Conservation (phyloP, 2,113 vertebrate genomes). For the Columbina picui region DNA sequence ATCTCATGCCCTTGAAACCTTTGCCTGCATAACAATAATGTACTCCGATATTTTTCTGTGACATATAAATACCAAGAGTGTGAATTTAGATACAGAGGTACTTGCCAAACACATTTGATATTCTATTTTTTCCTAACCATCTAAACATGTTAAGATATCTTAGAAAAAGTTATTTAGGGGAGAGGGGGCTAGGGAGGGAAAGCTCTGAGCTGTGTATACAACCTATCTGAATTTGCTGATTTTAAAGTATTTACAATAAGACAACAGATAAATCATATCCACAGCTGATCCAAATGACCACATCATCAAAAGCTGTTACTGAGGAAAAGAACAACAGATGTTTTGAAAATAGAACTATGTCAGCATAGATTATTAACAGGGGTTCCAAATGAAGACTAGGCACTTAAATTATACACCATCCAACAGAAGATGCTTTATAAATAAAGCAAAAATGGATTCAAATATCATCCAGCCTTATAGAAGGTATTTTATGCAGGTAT, state of each 20-base stretch:
- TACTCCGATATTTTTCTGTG: background rate
- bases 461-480: background rate
- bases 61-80: background rate
- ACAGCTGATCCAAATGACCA: background rate
- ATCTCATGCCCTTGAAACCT: background rate
- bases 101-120: background rate
- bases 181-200: rapidly evolving
- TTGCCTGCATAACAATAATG: background rate
- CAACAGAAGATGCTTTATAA: background rate
- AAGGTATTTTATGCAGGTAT: background rate
- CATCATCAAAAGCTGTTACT: background rate
- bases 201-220: background rate
- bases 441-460: background rate
- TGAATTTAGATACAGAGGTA: background rate
- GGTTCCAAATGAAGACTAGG: background rate
- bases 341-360: background rate
- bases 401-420: rapidly evolving
- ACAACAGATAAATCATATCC: background rate
- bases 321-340: background rate
- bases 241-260: background rate
- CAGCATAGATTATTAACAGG: background rate
- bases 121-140: background rate
- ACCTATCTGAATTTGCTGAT: background rate
- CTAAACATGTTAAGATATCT: background rate
- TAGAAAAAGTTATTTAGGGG: background rate